Evolutionary conservation across 2,113 vertebrate species (phyloP), one percentile per base, ranked within the genome.

Genomic region (Phaethon lepturus): DNA sequence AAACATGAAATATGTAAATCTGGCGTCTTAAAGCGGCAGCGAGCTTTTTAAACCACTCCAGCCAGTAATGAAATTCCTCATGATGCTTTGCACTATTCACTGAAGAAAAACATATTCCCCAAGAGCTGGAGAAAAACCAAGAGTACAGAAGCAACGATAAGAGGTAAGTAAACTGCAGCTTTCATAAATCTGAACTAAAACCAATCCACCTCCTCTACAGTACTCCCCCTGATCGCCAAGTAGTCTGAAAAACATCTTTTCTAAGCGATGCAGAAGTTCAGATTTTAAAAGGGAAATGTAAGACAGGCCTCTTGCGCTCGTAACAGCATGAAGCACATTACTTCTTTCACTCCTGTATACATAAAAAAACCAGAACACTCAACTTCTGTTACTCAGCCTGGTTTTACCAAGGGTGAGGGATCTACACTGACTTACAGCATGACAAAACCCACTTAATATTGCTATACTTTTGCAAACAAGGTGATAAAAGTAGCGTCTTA

Each of bases 21-120:
- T 88, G 77, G 62, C 73, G 76, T 69, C 90, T 95, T 86, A 92
- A 94, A 89, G 74, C 94, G 96, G 81, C 55, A 81, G 80, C 13
- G 40, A 76, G 75, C 42, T 77, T 79, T 90, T 79, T 60, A 88
- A 91, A 82, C 12, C 75, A 40, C 71, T 88, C 68, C 72, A 75
- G 79, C 13, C 2, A 9, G 28, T 13, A 67, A 82, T 0, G 2
- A 72, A 91, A 90, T 69, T 85, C 73, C 40, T 82, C 0, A 0
- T 6, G 45, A 60, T 4, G 2, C 47, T 75, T 90, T 28, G 42
- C 52, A 42, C 33, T 44, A 0, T 47, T 88, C 49, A 31, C 40
- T 26, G 38, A 72, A 81, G 59, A 56, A 49, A 40, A 86, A 63
- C 26, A 8, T 13, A 7, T 28, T 63, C 17, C 66, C 31, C 58